Base-by-base conservation (phyloP, 2,113 vertebrate species). In the Chauna torquata region DNA sequence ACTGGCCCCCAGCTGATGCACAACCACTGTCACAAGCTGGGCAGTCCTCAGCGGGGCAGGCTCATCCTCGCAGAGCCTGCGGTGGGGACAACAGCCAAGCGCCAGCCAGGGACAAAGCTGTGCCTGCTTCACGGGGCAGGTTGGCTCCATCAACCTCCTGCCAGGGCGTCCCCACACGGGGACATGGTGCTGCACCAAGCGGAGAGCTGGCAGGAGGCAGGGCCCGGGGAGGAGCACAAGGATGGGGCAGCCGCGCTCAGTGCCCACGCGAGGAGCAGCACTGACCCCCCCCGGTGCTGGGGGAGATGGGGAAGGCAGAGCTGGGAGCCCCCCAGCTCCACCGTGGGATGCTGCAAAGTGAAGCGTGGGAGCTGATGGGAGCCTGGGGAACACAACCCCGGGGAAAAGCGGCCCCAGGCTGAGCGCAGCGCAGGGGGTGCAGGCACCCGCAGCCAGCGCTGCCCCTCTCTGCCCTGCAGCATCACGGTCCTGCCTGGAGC, bases 361-460 rank as follows among this genome's bases (percentile, higher is more conserved):
- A 62, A 80, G 38, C 57, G 38, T 32, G 47, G 55, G 54, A 54
- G 78, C 19, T 11, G 1, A 23, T 0, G 12, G 44, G 22, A 50
- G 30, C 6, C 24, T 14, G 24, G 28, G 70, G 54, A 58, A 16
- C 11, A 11, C 0, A 1, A 25, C 24, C 0, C 0, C 6, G 32
- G 40, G 68, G 54, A 45, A 42, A 17, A 32, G 11, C 55, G 27
- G 75, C 42, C 8, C 0, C 0, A 3, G 80, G 40, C 59, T 30
- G 38, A 79, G 47, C 38, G 24, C 61, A 4, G 0, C 1, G 0
- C 18, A 27, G 40, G 25, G 30, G 55, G 45, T 4, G 4, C 55
- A 5, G 55, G 59, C 38, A 58, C 57, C 69, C 91, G 2, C 5
- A 30, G 52, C 54, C 4, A 2, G 6, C 11, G 0, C 71, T 44